A percentile compares a stretch with the other conserved stretches of the same genome.
Conservation (phyloP, 2,888 invertebrate species). For the Nymphalis urticae region DNA sequence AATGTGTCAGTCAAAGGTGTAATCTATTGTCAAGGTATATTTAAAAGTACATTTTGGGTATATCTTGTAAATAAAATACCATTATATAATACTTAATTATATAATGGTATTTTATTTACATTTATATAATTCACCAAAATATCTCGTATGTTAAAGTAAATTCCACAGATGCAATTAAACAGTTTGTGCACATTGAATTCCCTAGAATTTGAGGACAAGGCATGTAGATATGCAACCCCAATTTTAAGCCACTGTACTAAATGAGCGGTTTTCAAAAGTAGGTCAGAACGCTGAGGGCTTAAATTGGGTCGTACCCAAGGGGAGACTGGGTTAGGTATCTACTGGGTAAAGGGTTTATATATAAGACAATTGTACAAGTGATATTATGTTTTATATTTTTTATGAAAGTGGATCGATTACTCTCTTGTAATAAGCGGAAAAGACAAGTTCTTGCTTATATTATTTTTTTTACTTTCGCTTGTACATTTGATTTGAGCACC, state of each 20-base stretch:
- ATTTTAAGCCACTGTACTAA: constrained; percentile 72
- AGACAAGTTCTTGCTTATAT: not conserved
- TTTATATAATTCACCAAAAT: too few species aligned
- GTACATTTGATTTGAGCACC: not conserved
- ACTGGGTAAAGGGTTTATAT: constrained; percentile 40
- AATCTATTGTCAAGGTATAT: too few species aligned
- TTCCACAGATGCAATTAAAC: constrained; percentile 5
- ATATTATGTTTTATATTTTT: constrained; percentile 23
- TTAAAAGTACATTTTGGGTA: too few species aligned
- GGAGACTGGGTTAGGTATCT: constrained; percentile 44
- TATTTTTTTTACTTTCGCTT: not conserved
- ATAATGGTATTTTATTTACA: too few species aligned
- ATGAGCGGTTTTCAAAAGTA: constrained; percentile 72
- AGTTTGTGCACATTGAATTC: constrained; percentile 43
- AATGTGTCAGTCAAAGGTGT: too few species aligned
- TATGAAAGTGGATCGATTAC: constrained; percentile 4
- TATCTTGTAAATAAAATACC: too few species aligned
- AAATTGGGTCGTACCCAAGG: constrained; percentile 75
- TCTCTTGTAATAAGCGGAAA: not conserved
- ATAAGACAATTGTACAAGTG: constrained; percentile 25
- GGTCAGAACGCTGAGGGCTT: constrained; percentile 75
- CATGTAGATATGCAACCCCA: constrained; percentile 73
- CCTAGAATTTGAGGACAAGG: constrained; percentile 51
- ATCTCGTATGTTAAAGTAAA: not conserved
- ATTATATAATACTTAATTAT: too few species aligned